Base-by-base conservation (phyloP, 2,888 invertebrate species). In the Parnassius apollo region DNA sequence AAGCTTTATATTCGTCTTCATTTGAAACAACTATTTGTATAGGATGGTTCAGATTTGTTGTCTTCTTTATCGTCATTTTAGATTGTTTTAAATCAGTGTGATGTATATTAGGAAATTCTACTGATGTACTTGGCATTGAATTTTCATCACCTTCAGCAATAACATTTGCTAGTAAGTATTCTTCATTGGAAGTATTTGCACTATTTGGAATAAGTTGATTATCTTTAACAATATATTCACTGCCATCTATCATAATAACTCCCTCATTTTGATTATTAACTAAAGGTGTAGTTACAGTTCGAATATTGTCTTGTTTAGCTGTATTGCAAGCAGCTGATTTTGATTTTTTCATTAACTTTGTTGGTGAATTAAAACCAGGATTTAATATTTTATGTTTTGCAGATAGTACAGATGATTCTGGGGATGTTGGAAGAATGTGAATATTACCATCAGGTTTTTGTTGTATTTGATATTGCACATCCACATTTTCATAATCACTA, bases 231-330 rank as follows among this genome's bases (percentile, higher is more conserved):
- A 94, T 85, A 72, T 93, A 94, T 78, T 94, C 94, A 73, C 89
- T 91, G 52, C 94, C 93, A 71, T 94, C 94, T 65, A 94, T 85
- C 22, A 94, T 84, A 52, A 94, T 82, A 68, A 87, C 78, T 71
- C 86, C 85, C 46, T 87, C 85, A 67, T 77, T 70, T 48, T 73
- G 70, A 62, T 68, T 72, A 53, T 71, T 66, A 57, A 72, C 67
- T 62, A 64, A 53, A 51, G 71, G 66, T 57, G 71, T 61, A 53
- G 71, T 67, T 66, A 69, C 69, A 56, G 83, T 79, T 73, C 80
- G 80, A 66, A 76, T 66, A 64, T 72, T 77, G 61, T 85, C 82
- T 52, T 75, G 72, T 56, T 76, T 70, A 57, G 66, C 68, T 56
- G 71, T 67, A 52, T 60, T 62, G 60, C 68, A 77, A 59, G 66